Evolutionary conservation across 2,797 vertebrate genomes (phyloP).

Genomic region (Myoxocephalus aenaeus): DNA sequence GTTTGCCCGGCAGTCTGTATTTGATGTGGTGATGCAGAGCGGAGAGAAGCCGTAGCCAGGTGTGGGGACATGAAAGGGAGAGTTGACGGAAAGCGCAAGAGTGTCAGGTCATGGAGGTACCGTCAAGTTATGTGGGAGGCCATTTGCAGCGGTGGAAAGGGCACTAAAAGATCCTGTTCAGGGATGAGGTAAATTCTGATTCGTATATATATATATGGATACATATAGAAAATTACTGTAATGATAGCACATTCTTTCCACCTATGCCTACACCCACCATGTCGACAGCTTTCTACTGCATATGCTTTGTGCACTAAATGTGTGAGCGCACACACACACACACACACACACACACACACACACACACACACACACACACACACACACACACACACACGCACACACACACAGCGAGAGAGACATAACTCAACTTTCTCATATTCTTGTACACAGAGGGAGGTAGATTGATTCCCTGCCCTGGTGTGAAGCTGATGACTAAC

Average conservation of each 20-base stretch:
- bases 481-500: slow-evolving; percentile 81
- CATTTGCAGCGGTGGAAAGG: slow-evolving; percentile 24
- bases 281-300: slow-evolving; percentile 41
- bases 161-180: not conserved
- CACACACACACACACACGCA: slow-evolving; percentile 14
- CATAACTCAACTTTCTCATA: slow-evolving; percentile 72
- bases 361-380: too few species aligned
- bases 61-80: slow-evolving; percentile 83
- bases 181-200: not conserved
- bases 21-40: slow-evolving; percentile 78
- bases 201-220: not conserved
- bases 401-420: slow-evolving; percentile 44
- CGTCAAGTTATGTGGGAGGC: slow-evolving; percentile 46
- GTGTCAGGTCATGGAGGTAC: slow-evolving; percentile 36
- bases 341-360: too few species aligned
- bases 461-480: slow-evolving; percentile 75
- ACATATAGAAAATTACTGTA: slow-evolving; percentile 7
- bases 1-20: slow-evolving; percentile 62
- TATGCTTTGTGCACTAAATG: slow-evolving; percentile 28
- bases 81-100: slow-evolving; percentile 65
- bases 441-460: slow-evolving; percentile 68
- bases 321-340: not conserved
- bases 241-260: slow-evolving; percentile 25
- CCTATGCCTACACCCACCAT: slow-evolving; percentile 47
- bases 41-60: slow-evolving; percentile 72